Evolutionary conservation across 2,888 invertebrate genomes (phyloP), one percentile per base, ranked within the genome.

Genomic region (Mesochorus sp.): DNA sequence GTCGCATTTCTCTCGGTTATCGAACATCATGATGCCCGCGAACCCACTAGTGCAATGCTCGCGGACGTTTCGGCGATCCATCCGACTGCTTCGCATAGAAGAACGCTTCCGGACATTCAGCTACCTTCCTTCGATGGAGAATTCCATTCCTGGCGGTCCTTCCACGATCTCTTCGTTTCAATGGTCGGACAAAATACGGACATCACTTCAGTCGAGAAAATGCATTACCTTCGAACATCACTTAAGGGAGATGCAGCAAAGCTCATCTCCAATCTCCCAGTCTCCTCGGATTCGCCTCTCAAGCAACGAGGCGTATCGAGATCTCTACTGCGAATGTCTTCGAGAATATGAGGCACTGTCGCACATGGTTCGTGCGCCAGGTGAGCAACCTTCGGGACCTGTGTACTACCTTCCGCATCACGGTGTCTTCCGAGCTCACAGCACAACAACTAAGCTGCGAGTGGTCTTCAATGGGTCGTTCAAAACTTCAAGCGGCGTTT

Each of bases 401-500:
- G 3, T 5, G 28, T 67, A 44, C 19, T 67, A 12, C 8, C 34
- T 62, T n/a, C 44, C 47, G 3, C 47, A 62, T 14, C 62, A 62
- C 19, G 62, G 47, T 12, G 62, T 62, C 12, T 31, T 62, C 34
- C 47, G 31, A 1, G 31, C 47, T 6, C 62, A 62, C 21, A 62
- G 62, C 34, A 19, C 34, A 8, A 62, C 62, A 3, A 62, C 62
- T 0, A 62, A 62, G 21, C 47, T 31, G 31, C 62, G 62, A 0
- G 62, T 62, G 6, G 62, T 62, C 10, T 62, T 62, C 44, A 47
- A 62, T 5, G 62, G 31, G 44, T 77, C 12, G 57, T 67, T 12
- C n/a, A 64, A 64, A n/a, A 70, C 75, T 10, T 55, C 49, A 8
- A 53, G 42, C 10, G 71, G 77, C 1, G 6, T 17, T 5, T 77